Conservation (phyloP, 2,113 vertebrate genomes). For the Myrmecophaga tridactyla region DNA sequence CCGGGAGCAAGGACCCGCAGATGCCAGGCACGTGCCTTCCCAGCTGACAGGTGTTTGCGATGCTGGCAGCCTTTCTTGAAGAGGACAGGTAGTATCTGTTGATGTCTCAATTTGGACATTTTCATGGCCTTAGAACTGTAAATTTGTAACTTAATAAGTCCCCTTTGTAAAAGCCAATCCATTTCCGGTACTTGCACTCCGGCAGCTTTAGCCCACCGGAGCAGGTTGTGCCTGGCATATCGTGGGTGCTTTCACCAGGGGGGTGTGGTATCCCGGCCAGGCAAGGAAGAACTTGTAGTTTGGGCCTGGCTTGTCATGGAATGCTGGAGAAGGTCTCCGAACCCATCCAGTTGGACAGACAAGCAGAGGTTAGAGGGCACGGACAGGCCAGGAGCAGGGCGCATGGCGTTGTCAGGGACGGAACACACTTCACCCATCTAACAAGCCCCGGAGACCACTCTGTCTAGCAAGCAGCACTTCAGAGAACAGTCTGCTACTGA, state of each 20-base stretch:
- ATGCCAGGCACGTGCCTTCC: too few relatives aligned
- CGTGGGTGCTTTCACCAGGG: background rate
- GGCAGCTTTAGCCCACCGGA: too few relatives aligned
- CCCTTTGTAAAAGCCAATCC: too few relatives aligned
- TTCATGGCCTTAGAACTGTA: too few relatives aligned
- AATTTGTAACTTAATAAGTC: too few relatives aligned
- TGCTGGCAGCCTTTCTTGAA: too few relatives aligned
- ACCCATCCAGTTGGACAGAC: background rate
- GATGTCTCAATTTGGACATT: too few relatives aligned
- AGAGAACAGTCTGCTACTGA: background rate
- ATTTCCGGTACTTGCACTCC: too few relatives aligned
- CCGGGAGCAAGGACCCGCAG: too few relatives aligned
- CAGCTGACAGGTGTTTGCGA: too few relatives aligned
- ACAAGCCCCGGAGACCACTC: background rate
- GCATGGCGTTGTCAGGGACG: background rate
- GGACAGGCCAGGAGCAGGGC: accelerated
- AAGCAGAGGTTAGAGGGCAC: background rate
- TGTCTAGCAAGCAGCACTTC: background rate
- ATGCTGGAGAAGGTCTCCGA: background rate
- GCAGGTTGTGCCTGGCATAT: background rate
- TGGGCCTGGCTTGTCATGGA: background rate
- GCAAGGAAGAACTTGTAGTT: background rate
- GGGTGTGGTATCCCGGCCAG: background rate
- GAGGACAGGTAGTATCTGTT: too few relatives aligned
- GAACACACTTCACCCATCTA: background rate